Conservation (phyloP, 1,140 invertebrate genomes). For the Orius insidiosus region DNA sequence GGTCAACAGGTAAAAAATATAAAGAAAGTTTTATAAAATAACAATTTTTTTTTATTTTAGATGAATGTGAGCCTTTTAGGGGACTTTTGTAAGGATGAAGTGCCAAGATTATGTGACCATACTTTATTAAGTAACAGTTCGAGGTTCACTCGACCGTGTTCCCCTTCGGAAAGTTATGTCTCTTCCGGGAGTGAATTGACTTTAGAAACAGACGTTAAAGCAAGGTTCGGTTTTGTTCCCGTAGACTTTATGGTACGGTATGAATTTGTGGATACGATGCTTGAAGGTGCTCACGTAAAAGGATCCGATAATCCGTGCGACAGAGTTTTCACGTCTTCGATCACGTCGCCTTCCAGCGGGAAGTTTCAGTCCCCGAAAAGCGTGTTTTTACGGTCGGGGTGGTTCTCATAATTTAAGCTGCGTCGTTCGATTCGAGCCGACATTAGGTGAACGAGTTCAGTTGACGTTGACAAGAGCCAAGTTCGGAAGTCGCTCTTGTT, state of each 20-base stretch:
- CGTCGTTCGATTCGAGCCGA: conserved; percentile 51
- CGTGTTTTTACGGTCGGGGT: conserved; percentile 62
- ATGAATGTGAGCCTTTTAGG: conserved; percentile 42
- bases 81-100: conserved; percentile 57
- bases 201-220: conserved; percentile 46
- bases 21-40: conserved; percentile 1
- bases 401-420: conserved; percentile 57
- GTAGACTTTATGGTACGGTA: conserved; percentile 54
- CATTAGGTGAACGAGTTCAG: conserved; percentile 42
- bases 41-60: conserved; percentile 16
- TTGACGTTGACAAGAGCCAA: conserved; percentile 40
- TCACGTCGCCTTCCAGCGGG: conserved; percentile 28
- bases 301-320: conserved; percentile 38
- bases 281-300: conserved; percentile 34
- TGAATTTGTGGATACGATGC: conserved; percentile 46
- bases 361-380: conserved; percentile 56
- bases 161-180: conserved; percentile 56
- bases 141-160: conserved; percentile 52
- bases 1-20: conserved; percentile 23
- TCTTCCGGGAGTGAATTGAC: conserved; percentile 51
- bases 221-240: conserved; percentile 61
- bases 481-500: conserved; percentile 47
- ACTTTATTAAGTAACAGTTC: conserved; percentile 54
- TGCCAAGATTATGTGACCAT: conserved; percentile 53
- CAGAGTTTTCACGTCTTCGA: conserved; percentile 32